A percentile compares a stretch with the other conserved stretches of the same genome.
Conservation (phyloP, 2,113 vertebrate species). For the Hippocampus zosterae region DNA sequence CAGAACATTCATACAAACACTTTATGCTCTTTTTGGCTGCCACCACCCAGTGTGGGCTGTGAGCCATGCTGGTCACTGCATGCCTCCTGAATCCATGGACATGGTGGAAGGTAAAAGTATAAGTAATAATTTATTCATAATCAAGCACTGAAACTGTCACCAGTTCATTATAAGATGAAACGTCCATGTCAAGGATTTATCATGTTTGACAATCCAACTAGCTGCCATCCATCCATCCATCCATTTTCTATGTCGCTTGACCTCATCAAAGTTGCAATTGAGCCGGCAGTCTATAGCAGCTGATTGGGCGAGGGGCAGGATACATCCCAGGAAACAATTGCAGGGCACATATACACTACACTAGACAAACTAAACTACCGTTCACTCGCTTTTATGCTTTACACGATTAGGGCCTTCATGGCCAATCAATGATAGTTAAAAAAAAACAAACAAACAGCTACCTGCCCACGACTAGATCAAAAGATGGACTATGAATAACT, state of each 20-base stretch:
- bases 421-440: too few species aligned
- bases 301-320: too few species aligned
- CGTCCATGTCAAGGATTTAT: background rate
- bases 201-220: background rate
- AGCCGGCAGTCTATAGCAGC: too few species aligned
- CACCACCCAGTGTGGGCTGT: conserved; percentile 86
- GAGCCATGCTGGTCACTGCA: conserved; percentile 87
- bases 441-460: too few species aligned
- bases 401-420: too few species aligned
- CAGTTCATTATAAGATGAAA: background rate
- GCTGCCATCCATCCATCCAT: background rate
- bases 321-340: too few species aligned
- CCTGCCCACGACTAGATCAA: too few species aligned
- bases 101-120: conserved; percentile 78
- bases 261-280: too few species aligned
- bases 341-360: too few species aligned
- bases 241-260: background rate
- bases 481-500: too few species aligned
- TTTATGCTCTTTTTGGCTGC: conserved; percentile 72
- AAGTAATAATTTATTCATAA: background rate
- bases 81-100: conserved; percentile 78
- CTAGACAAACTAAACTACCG: too few species aligned
- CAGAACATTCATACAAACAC: conserved; percentile 79
- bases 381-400: too few species aligned
- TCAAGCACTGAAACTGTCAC: background rate